Conservation (phyloP, 2,797 vertebrate species). For the Acrossocheilus fasciatus region DNA sequence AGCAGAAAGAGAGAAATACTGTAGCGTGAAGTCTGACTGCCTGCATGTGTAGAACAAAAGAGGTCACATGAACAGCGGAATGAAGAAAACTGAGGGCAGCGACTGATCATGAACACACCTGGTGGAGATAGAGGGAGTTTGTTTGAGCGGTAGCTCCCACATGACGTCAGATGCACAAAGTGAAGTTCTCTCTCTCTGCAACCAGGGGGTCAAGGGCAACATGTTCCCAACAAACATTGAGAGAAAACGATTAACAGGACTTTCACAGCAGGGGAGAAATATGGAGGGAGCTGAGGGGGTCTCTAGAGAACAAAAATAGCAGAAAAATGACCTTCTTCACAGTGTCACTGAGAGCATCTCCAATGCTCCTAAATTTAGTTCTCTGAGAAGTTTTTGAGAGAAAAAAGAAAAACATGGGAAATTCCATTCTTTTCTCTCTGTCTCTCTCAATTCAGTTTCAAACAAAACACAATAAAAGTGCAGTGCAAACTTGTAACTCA, state of each 20-base stretch:
- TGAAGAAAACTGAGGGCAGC: background rate
- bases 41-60: constrained; percentile 35
- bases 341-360: constrained; percentile 21
- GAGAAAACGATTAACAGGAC: constrained; percentile 41
- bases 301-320: constrained; percentile 36
- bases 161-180: constrained; percentile 18
- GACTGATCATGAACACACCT: constrained; percentile 17
- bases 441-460: background rate
- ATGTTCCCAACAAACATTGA: constrained; percentile 46
- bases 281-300: constrained; percentile 31
- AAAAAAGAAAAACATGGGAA: constrained; percentile 50
- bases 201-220: constrained; percentile 38
- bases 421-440: constrained; percentile 15
- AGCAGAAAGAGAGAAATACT: constrained; percentile 47
- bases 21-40: constrained; percentile 34
- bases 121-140: constrained; percentile 12
- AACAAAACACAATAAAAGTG: background rate
- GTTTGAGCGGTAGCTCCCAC: constrained; percentile 33
- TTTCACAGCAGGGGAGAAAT: constrained; percentile 19
- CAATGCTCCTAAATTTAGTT: constrained; percentile 52
- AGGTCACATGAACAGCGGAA: constrained; percentile 1
- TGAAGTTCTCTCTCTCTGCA: background rate
- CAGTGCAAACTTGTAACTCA: background rate
- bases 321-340: constrained; percentile 26
- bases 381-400: constrained; percentile 41